Conservation (phyloP, 2,797 vertebrate genomes). For the Ptychadena robeensis region DNA sequence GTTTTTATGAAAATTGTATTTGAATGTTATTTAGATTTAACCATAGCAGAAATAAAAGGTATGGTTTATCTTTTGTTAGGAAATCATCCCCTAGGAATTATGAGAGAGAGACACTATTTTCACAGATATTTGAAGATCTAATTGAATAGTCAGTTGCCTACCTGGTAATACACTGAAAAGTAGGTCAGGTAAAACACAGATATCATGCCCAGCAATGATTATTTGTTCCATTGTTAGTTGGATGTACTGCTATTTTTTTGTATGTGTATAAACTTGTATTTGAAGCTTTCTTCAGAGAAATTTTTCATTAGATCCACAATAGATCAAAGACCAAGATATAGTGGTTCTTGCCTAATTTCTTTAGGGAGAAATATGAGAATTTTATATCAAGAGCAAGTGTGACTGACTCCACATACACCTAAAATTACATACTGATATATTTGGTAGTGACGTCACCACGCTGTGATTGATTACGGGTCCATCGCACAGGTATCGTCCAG, state of each 20-base stretch:
- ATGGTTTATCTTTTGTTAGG: neutral
- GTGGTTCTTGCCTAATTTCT: too few species aligned
- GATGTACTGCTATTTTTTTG: neutral
- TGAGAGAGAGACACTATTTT: neutral
- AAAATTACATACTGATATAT: too few species aligned
- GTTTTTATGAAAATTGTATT: too few species aligned
- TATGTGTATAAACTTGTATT: neutral
- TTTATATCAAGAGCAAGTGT: neutral
- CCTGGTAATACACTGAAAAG: neutral
- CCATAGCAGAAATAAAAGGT: neutral
- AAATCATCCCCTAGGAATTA: neutral
- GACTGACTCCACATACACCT: neutral
- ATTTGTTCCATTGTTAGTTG: neutral
- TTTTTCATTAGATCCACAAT: neutral
- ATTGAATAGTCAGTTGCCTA: neutral
- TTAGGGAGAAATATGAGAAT: too few species aligned
- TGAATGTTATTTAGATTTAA: neutral
- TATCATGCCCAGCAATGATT: neutral
- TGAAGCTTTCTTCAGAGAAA: neutral
- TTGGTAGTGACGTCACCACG: too few species aligned
- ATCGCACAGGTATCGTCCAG: too few species aligned
- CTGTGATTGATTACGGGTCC: too few species aligned
- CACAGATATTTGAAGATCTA: neutral
- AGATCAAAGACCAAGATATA: too few species aligned
- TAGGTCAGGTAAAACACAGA: constrained; percentile 2